Conservation (phyloP, 1,140 invertebrate genomes). For the Heterodera carotae region DNA sequence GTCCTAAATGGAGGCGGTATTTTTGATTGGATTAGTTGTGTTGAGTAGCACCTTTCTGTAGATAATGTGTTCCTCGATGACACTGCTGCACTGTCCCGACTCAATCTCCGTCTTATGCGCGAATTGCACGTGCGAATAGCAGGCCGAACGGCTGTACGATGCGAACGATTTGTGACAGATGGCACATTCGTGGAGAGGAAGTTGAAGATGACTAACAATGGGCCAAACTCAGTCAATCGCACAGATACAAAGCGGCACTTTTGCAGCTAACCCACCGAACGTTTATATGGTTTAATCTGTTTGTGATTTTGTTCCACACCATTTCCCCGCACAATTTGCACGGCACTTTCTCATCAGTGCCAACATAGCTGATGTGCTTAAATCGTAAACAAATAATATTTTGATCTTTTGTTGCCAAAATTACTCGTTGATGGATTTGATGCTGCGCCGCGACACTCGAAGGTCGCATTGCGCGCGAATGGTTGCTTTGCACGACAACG, state of each 20-base stretch:
- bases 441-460: background rate
- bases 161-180: constrained; percentile 29
- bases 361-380: constrained; percentile 8
- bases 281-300: constrained; percentile 28
- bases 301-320: constrained; percentile 20
- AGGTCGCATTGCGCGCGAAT: no score
- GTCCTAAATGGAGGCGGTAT: constrained; percentile 13
- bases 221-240: no score
- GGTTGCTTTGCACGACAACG: no score
- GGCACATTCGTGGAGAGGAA: constrained; percentile 29
- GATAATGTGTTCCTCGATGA: constrained; percentile 28
- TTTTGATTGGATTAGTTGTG: background rate
- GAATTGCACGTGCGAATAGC: constrained; percentile 32
- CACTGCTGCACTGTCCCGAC: constrained; percentile 18
- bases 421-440: background rate
- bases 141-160: constrained; percentile 31
- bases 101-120: constrained; percentile 22
- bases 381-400: background rate
- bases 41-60: constrained; percentile 9
- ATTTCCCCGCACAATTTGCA: constrained; percentile 37
- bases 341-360: constrained; percentile 25
- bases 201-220: constrained; percentile 32
- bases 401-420: background rate
- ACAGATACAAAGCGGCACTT: no score
- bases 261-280: constrained; percentile 18